phyloP scores from a whole-genome alignment of 2,888 invertebrate genomes.

The Orgyia antiqua region DNA sequence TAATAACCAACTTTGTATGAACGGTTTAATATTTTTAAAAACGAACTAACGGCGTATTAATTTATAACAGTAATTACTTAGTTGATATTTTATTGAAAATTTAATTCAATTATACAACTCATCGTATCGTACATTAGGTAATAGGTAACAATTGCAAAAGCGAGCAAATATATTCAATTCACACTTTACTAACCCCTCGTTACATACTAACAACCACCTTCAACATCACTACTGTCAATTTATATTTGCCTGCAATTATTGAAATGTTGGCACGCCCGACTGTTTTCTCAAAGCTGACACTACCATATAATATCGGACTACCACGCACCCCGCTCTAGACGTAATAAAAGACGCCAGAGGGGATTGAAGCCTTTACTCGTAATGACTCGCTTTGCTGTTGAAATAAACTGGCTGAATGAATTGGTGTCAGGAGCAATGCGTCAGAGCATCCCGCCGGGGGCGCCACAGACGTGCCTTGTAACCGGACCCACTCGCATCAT shows the following conservation, averaged over 20 bases:
- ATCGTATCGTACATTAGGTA: no score
- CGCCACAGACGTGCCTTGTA: constrained; percentile 60
- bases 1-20: no score
- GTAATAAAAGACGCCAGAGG: constrained; percentile 22
- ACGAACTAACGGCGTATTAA: no score
- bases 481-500: constrained; percentile 67
- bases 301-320: constrained; percentile 11
- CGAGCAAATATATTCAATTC: constrained; percentile 55
- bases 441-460: constrained; percentile 49
- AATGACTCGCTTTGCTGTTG: constrained; percentile 27
- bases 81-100: no score
- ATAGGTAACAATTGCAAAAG: constrained; percentile 33
- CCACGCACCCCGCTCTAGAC: constrained; percentile 25
- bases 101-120: no score
- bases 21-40: no score
- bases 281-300: constrained; percentile 34
- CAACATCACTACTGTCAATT: constrained; percentile 64
- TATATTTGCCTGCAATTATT: constrained; percentile 69
- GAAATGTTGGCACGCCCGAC: constrained; percentile 45
- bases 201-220: constrained; percentile 66
- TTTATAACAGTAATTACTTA: no score
- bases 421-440: constrained; percentile 71
- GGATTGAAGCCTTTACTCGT: constrained; percentile 22
- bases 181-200: constrained; percentile 53
- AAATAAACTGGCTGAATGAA: constrained; percentile 62